Conservation (phyloP, 2,888 invertebrate species). For the Melieria omissa region DNA sequence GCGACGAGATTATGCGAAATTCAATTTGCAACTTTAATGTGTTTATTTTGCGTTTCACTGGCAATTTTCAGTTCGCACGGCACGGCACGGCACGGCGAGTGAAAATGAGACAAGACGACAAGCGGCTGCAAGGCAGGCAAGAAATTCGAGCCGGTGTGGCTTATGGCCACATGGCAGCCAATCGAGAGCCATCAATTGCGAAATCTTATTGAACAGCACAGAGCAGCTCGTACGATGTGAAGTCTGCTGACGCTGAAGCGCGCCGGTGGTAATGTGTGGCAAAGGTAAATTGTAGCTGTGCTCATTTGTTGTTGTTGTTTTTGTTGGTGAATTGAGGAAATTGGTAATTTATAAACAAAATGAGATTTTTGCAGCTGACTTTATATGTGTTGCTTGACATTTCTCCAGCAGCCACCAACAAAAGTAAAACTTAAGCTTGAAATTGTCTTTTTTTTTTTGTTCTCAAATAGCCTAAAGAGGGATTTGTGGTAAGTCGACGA, state of each 20-base stretch:
- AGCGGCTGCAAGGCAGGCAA: neutral
- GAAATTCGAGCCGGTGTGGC: conserved; percentile 7
- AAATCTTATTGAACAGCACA: conserved; percentile 17
- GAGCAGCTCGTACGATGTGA: neutral
- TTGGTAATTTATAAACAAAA: conserved; percentile 42
- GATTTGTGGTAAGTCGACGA: too few relatives aligned
- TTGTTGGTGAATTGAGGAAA: conserved; percentile 22
- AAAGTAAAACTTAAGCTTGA: too few relatives aligned
- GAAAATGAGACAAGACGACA: conserved; percentile 12
- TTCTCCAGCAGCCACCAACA: too few relatives aligned
- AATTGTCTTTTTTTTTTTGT: too few relatives aligned
- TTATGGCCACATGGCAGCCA: conserved; percentile 28
- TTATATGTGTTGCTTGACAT: too few relatives aligned
- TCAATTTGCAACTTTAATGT: conserved; percentile 65
- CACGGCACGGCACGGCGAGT: conserved; percentile 3
- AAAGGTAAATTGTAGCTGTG: neutral
- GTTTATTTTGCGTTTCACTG: conserved; percentile 63
- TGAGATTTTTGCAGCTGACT: conserved; percentile 30
- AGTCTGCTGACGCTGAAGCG: neutral
- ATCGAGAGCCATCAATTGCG: conserved; percentile 37
- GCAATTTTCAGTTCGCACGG: conserved; percentile 45
- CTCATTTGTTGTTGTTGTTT: conserved; percentile 27
- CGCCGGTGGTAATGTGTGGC: neutral
- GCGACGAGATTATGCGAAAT: conserved; percentile 60
- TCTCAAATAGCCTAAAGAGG: too few relatives aligned